A percentile compares a stretch with the other conserved stretches of the same genome.
Conservation (phyloP, 2,888 invertebrate species). For the Anoncus sp. region DNA sequence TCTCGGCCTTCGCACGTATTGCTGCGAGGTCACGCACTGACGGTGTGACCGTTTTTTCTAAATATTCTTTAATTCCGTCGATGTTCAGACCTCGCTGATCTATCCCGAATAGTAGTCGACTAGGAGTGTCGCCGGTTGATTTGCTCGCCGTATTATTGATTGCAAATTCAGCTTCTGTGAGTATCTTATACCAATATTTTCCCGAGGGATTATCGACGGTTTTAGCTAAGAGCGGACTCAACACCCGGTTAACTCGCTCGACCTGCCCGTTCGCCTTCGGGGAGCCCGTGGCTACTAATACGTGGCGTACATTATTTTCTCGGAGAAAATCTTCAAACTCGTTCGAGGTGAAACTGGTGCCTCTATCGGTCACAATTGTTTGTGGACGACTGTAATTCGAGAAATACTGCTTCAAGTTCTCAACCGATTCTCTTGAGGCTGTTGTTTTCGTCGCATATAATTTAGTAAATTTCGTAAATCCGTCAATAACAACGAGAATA, state of each 20-base stretch:
- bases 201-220: constrained; percentile 21
- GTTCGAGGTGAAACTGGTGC: constrained; percentile 1
- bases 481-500: no score
- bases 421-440: constrained; percentile 21
- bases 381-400: constrained; percentile 3
- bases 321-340: constrained; percentile 24
- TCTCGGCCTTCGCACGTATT: no score
- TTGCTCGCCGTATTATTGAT: no score
- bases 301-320: constrained; percentile 54
- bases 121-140: no score
- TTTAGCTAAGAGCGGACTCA: constrained; percentile 63
- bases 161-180: constrained; percentile 11
- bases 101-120: no score
- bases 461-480: no score
- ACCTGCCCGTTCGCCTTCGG: constrained; percentile 70
- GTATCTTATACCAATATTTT: constrained; percentile 2
- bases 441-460: no score
- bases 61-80: no score
- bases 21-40: no score
- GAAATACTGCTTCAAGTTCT: constrained; percentile 6
- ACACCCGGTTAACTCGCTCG: constrained; percentile 63
- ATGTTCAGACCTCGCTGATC: no score
- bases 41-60: no score
- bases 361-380: constrained; percentile 6
- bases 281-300: constrained; percentile 66